Evolutionary conservation across 2,888 invertebrate genomes (phyloP).

Genomic region (Chloroclysta siterata): DNA sequence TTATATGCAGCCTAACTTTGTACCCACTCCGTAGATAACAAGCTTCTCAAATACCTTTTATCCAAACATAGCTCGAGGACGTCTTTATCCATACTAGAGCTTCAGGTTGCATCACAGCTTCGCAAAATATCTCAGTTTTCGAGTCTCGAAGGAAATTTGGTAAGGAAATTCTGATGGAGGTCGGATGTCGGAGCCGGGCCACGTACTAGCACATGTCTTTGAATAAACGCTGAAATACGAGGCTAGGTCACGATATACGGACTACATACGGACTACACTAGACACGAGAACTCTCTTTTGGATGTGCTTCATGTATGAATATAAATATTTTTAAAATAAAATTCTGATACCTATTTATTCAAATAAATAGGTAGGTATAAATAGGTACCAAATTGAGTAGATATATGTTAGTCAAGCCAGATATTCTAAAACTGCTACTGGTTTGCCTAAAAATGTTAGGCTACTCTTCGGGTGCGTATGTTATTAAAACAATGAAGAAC

Average conservation of each 20-base stretch:
- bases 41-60: constrained; percentile 37
- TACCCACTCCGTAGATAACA: constrained; percentile 27
- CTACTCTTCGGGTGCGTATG: too few species aligned
- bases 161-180: constrained; percentile 46
- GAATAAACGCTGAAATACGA: constrained; percentile 45
- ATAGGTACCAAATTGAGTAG: too few species aligned
- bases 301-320: not conserved
- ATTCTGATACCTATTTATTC: too few species aligned
- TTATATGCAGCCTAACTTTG: not conserved
- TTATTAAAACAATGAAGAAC: not conserved
- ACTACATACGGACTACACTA: constrained; percentile 24
- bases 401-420: too few species aligned
- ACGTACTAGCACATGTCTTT: constrained; percentile 41
- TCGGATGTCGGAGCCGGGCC: constrained; percentile 38
- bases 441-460: too few species aligned
- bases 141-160: constrained; percentile 46
- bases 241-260: constrained; percentile 40
- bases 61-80: constrained; percentile 38
- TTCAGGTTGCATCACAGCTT: constrained; percentile 41
- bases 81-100: constrained; percentile 40
- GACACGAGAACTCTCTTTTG: not conserved
- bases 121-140: constrained; percentile 44
- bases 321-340: too few species aligned
- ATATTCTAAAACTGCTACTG: too few species aligned
- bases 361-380: too few species aligned